Conservation (phyloP, 2,113 vertebrate genomes). For the Vidua macroura region DNA sequence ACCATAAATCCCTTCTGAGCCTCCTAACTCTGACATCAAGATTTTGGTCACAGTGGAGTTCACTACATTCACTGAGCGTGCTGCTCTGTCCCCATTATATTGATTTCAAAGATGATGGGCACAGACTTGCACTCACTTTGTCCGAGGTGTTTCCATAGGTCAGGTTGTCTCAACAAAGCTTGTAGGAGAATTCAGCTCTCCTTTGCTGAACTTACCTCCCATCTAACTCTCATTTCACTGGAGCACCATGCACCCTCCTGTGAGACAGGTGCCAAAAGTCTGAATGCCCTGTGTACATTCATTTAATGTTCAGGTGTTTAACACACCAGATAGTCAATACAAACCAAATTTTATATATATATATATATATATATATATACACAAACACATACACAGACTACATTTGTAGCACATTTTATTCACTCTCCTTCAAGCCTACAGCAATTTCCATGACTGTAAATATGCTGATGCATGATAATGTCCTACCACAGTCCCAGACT, state of each 20-base stretch:
- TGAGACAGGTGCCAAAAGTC: neutral
- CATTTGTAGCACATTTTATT: neutral
- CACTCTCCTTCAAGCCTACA: neutral
- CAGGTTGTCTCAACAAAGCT: neutral
- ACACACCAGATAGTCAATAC: neutral
- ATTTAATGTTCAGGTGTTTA: neutral
- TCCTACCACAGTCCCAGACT: neutral
- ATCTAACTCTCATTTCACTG: neutral
- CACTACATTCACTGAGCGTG: neutral
- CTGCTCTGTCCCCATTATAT: neutral
- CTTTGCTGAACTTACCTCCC: neutral
- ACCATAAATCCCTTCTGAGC: neutral
- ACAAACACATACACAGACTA: neutral
- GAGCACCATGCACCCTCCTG: neutral
- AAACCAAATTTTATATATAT: neutral
- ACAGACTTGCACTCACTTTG: neutral
- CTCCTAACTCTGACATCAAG: neutral
- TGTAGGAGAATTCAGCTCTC: neutral
- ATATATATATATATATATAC: accelerated
- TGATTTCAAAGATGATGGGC: neutral
- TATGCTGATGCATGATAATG: neutral
- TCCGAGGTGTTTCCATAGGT: neutral
- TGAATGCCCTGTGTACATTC: neutral
- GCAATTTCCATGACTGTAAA: neutral
- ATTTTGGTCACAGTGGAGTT: neutral